phyloP scores from a whole-genome alignment of 2,888 invertebrate genomes.

The Molanna angustata region DNA sequence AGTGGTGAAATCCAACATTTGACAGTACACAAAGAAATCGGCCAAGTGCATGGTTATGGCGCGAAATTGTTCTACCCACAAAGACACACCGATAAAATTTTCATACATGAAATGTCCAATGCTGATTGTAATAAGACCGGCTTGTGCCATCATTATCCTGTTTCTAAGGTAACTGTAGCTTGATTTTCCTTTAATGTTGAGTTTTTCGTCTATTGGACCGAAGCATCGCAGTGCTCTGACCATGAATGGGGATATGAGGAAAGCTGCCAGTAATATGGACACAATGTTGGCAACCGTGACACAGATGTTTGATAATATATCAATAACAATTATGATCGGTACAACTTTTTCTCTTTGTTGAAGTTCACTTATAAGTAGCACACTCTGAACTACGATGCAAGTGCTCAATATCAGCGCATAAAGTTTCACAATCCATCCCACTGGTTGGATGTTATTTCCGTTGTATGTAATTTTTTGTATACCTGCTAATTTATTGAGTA shows the following conservation, averaged over 20 bases:
- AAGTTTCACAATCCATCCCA: slow-evolving; percentile 17
- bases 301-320: slow-evolving; percentile 18
- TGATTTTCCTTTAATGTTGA: slow-evolving; percentile 12
- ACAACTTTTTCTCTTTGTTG: neutral
- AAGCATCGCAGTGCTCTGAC: slow-evolving; percentile 21
- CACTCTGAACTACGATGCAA: neutral
- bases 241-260: slow-evolving; percentile 23
- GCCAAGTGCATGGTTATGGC: slow-evolving; percentile 7
- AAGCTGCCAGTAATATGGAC: slow-evolving; percentile 18
- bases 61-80: slow-evolving; percentile 7
- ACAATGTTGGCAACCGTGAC: slow-evolving; percentile 8
- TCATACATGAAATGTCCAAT: slow-evolving; percentile 12
- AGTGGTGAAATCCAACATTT: slow-evolving; percentile 20
- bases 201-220: slow-evolving; percentile 17
- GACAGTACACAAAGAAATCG: slow-evolving; percentile 10
- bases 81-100: slow-evolving; percentile 2
- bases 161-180: slow-evolving; percentile 17
- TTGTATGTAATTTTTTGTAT: slow-evolving; percentile 23
- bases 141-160: slow-evolving; percentile 16
- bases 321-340: slow-evolving; percentile 18
- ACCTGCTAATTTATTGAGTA: slow-evolving; percentile 16
- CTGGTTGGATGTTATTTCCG: slow-evolving; percentile 5
- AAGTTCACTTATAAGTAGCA: slow-evolving; percentile 12
- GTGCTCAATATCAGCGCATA: slow-evolving; percentile 9
- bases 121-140: neutral